Base-by-base conservation (phyloP, 2,797 vertebrate genomes). In the Rhyacichthys aspro region DNA sequence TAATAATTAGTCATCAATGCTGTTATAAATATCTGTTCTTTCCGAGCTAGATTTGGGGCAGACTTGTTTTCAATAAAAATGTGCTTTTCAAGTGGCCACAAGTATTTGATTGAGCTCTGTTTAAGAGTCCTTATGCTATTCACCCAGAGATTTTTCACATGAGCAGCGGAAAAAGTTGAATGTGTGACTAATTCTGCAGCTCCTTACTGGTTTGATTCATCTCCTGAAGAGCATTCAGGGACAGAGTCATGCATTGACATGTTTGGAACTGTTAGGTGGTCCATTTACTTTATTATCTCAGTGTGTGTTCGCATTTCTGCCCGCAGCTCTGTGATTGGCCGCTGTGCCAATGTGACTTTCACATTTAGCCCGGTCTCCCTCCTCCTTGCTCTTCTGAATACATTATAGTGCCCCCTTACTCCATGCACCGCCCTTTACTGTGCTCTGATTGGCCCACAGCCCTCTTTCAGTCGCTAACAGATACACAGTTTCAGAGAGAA, bases 371-470 rank as follows among this genome's bases (percentile, higher is more conserved):
- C 7, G 11, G 32, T 14, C 23, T 5, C 10, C n/a, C 10, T 37
- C 42, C 36, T 16, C 10, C 52, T 45, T 38, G 23, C 32, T 69
- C 49, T 67, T 63, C 59, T 15, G 11, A 71, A 55, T 58, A 10
- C 18, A 71, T 78, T 65, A 64, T 37, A 49, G 54, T 17, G 57
- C 43, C 48, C 42, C 49, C 11, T 1, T 42, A 15, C 53, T 42
- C 56, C 0, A 34, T 12, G 45, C 36, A 44, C 45, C 47, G 4
- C 55, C 41, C 65, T 23, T 16, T 54, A 8, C 52, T 54, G 55
- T 49, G 36, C 57, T 76, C 71, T 78, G 63, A 77, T 75, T 79
- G 41, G 49, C 34, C 6, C 15, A 34, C 9, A 60, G 48, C 43
- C 11, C 36, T 11, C 18, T 36, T 70, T 52, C 43, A 50, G 52